Conservation (phyloP, 2,888 invertebrate species). For the Sarcophaga rosellei region DNA sequence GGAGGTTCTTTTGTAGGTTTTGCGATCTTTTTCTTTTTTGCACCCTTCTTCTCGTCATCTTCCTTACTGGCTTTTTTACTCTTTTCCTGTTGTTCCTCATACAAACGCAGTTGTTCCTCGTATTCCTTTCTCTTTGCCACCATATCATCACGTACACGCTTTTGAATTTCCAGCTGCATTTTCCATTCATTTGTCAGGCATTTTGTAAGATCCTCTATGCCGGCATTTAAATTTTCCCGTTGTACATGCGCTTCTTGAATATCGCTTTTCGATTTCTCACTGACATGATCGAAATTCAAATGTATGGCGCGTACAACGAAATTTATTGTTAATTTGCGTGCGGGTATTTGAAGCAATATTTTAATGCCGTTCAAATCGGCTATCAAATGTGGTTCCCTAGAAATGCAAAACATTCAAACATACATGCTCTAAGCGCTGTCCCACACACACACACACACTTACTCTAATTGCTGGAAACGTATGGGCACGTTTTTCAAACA, state of each 20-base stretch:
- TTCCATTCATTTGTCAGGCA: slow-evolving; percentile 74
- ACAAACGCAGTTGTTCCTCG: slow-evolving; percentile 72
- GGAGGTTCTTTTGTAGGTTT: slow-evolving; percentile 72
- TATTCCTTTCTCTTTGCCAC: slow-evolving; percentile 69
- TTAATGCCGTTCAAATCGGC: slow-evolving; percentile 70
- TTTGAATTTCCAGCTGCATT: slow-evolving; percentile 72
- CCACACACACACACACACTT: slow-evolving; percentile 52
- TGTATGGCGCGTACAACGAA: slow-evolving; percentile 76
- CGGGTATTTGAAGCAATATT: slow-evolving; percentile 72
- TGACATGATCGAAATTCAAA: slow-evolving; percentile 74
- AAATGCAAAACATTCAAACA: neutral
- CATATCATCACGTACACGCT: slow-evolving; percentile 70
- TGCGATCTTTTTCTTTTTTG: slow-evolving; percentile 36
- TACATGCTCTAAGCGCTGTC: too few relatives aligned
- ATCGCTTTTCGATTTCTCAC: slow-evolving; percentile 73
- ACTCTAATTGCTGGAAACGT: slow-evolving; percentile 72
- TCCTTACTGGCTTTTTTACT: slow-evolving; percentile 32
- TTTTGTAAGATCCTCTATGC: slow-evolving; percentile 70
- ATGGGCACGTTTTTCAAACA: slow-evolving; percentile 76
- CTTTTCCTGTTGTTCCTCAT: slow-evolving; percentile 64
- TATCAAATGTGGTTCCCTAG: slow-evolving; percentile 72
- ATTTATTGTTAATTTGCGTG: slow-evolving; percentile 73
- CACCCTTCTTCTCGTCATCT: slow-evolving; percentile 43
- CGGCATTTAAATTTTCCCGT: slow-evolving; percentile 65
- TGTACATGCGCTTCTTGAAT: slow-evolving; percentile 56